Evolutionary conservation across 2,888 invertebrate species (phyloP), one percentile per base, ranked within the genome.

Genomic region (Agrochola circellaris): DNA sequence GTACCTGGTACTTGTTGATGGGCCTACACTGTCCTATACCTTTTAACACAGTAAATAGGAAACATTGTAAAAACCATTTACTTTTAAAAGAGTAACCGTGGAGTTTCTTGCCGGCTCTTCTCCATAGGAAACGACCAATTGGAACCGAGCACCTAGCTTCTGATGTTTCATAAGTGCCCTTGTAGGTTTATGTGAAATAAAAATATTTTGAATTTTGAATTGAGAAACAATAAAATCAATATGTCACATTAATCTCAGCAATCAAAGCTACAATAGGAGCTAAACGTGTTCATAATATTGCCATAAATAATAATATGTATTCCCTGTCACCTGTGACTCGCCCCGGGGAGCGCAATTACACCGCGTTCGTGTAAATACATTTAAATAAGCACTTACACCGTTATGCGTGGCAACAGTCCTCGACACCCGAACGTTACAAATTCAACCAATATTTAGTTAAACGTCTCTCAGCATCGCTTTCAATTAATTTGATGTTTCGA

Each of bases 401-500:
- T 70, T 75, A 74, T 75, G 69, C 75, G 73, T 70, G 73, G 77
- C 67, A 69, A 64, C 72, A 73, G 48, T 42, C 71, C 81, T 77
- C 65, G 69, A 79, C 84, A 67, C 77, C 77, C 72, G 58, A 72
- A 61, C 73, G 77, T 66, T 48, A 54, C 77, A 61, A 73, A 75
- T 67, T 77, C 72, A 62, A 70, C 79, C 87, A 84, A 84, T 84
- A 84, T 84, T 80, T 88, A 81, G 69, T 77, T 75, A 86, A 86
- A 72, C 62, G 73, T 76, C 75, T 60, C 66, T 66, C 64, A 69
- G 65, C 56, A 71, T 83, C 76, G 72, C 54, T 79, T 88, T 73
- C 77, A 81, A 88, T 87, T 87, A 84, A 76, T 65, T 84, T 83
- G 69, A 83, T 56, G 69, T 83, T 75, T 75, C 72, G 56, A 73